These are phyloP conservation scores for Horisme vitalbata DNA, from an alignment of 2,888 invertebrate species.

Conservation along the genomic window DNA sequence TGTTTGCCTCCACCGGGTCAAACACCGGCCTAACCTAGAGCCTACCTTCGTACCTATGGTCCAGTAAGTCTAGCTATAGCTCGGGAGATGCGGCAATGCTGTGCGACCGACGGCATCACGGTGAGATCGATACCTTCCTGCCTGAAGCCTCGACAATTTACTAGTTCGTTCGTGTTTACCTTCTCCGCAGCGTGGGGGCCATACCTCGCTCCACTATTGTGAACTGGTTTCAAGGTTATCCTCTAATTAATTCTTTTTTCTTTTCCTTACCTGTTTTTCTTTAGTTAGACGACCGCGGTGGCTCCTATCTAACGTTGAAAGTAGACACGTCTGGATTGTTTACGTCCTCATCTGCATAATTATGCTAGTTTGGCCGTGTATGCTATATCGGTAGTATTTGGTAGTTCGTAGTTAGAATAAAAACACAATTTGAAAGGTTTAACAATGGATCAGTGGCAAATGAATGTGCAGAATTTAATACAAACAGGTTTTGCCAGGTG, in stretches of 20 bases:
- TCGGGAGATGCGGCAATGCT: constrained; percentile 46
- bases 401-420: constrained; percentile 31
- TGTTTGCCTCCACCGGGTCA: constrained; percentile 74
- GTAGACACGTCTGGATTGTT: constrained; percentile 26
- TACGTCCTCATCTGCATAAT: constrained; percentile 32
- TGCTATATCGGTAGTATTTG: constrained; percentile 21
- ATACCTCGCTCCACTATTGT: constrained; percentile 32
- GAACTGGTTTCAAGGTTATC: constrained; percentile 35
- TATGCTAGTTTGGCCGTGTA: constrained; percentile 28
- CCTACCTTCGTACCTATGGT: constrained; percentile 57
- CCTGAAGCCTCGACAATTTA: constrained; percentile 14
- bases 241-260: constrained; percentile 35
- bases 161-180: constrained; percentile 30
- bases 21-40: constrained; percentile 76
- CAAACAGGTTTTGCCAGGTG: constrained; percentile 38
- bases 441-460: constrained; percentile 35
- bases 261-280: constrained; percentile 27
- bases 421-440: constrained; percentile 32
- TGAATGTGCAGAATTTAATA: constrained; percentile 33
- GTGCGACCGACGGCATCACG: constrained; percentile 29
- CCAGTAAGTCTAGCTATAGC: constrained; percentile 68
- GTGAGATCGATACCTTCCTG: constrained; percentile 34
- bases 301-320: constrained; percentile 7
- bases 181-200: constrained; percentile 32
- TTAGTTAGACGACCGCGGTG: constrained; percentile 11